Evolutionary conservation across 2,797 vertebrate species (phyloP).

Genomic region (Pantherophis alleghaniensis): DNA sequence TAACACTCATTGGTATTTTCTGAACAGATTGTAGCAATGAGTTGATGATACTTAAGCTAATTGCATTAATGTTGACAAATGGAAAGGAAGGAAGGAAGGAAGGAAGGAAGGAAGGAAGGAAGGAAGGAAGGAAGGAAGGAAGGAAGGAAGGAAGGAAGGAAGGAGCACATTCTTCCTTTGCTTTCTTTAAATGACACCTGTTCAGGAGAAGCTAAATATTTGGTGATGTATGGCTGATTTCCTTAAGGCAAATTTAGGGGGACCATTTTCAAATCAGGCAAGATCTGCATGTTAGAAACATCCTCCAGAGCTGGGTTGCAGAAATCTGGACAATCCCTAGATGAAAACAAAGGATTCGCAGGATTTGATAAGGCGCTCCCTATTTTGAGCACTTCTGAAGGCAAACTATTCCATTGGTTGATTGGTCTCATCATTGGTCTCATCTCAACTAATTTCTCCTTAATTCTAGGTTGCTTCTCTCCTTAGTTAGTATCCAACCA

Average conservation of each 20-base stretch:
- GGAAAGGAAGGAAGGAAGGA: not conserved
- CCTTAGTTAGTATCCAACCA: not conserved
- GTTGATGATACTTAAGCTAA: slow-evolving; percentile 78
- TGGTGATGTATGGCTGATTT: slow-evolving; percentile 16
- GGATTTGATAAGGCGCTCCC: too few species aligned
- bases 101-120: slow-evolving; percentile 20
- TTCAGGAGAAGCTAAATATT: slow-evolving; percentile 68
- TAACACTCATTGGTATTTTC: slow-evolving; percentile 70
- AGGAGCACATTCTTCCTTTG: slow-evolving; percentile 55
- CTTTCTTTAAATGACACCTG: slow-evolving; percentile 53
- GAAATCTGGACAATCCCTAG: not conserved
- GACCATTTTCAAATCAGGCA: not conserved
- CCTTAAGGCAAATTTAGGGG: slow-evolving; percentile 28
- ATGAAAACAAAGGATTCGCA: not conserved
- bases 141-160: slow-evolving; percentile 16
- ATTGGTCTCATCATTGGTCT: not conserved
- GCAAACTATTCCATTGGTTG: not conserved
- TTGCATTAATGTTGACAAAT: slow-evolving; percentile 79
- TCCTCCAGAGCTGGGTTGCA: not conserved
- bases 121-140: too few species aligned
- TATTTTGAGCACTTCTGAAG: not conserved
- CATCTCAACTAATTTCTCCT: not conserved
- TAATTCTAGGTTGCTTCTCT: not conserved
- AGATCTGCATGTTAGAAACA: not conserved
- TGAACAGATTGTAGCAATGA: slow-evolving; percentile 76